phyloP scores from a whole-genome alignment of 1,140 invertebrate genomes.

The Paralvinella palmiformis region DNA sequence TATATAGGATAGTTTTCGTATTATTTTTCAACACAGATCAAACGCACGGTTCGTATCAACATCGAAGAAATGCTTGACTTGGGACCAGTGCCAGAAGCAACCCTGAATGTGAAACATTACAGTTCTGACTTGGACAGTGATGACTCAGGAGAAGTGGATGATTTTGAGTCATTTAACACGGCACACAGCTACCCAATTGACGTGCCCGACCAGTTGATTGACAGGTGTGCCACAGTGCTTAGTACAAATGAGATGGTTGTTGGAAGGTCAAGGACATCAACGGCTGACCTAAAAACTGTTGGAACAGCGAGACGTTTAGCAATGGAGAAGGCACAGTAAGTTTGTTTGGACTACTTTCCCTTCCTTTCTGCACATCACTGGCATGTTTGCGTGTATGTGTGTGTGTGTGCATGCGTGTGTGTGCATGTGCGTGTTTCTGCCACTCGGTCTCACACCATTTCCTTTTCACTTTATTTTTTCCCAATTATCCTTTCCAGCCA shows the following conservation, averaged over 20 bases:
- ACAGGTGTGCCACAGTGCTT: constrained; percentile 40
- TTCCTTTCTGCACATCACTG: background rate
- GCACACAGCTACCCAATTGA: constrained; percentile 37
- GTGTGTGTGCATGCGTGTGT: too few relatives aligned
- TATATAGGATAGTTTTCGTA: background rate
- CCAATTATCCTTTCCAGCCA: constrained; percentile 20
- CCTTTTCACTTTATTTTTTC: too few relatives aligned
- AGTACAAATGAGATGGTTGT: constrained; percentile 41
- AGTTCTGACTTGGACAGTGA: too few relatives aligned
- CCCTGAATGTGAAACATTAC: too few relatives aligned
- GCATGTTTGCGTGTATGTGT: too few relatives aligned
- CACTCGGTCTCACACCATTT: too few relatives aligned
- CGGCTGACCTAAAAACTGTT: constrained; percentile 19
- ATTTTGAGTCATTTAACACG: constrained; percentile 15
- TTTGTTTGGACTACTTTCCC: background rate
- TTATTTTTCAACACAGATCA: background rate
- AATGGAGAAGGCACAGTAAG: constrained; percentile 27
- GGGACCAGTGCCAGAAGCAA: too few relatives aligned
- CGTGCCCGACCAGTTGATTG: constrained; percentile 36
- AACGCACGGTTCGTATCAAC: background rate
- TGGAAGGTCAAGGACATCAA: constrained; percentile 22
- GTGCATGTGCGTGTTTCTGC: too few relatives aligned
- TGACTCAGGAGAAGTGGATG: too few relatives aligned
- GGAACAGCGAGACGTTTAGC: constrained; percentile 33
- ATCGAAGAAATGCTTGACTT: constrained; percentile 1